Base-by-base conservation (phyloP, 2,797 vertebrate genomes). In the Hipposideros larvatus region DNA sequence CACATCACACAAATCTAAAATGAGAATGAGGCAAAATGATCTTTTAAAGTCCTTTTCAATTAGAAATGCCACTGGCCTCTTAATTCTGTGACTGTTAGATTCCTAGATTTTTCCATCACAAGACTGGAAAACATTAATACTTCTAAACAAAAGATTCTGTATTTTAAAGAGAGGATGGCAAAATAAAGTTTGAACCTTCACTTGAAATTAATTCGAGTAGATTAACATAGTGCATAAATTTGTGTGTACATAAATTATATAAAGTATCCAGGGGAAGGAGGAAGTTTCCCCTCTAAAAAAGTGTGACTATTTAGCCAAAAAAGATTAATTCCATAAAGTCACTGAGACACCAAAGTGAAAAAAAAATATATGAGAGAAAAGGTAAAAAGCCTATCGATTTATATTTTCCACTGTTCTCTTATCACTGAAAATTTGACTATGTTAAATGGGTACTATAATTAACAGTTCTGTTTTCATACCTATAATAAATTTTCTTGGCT, bases 131-230 rank as follows among this genome's bases (percentile, higher is more conserved):
- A 77, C 7, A 90, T 61, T 80, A 70, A 83, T 37, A 18, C 57
- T 91, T 87, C 83, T 83, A 90, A 82, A 87, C 9, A 80, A 96
- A 92, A 84, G 18, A 65, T 6, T 78, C 28, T 92, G 28, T 5
- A 87, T 73, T 93, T 93, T 59, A 4, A 93, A 91, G 87, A 94
- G 65, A 83, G 26, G 26, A 96, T 48, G 13, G 41, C 19, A 93
- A 95, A 82, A 83, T 83, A 19, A 77, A 90, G 46, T 57, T 91
- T 65, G 41, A 96, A 78, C n/a, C 3, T 43, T 84, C 87, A 48
- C 26, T 73, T 96, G 59, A 87, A 87, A 93, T 75, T 78, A 85
- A 73, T 78, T 86, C 37, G 26, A 86, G 37, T 83, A 85, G 59
- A 68, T 89, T 66, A 87, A 87, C 68, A 43, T 34, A 73, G 37